Base-by-base conservation (phyloP, 2,797 vertebrate species). In the Falco rusticolus region DNA sequence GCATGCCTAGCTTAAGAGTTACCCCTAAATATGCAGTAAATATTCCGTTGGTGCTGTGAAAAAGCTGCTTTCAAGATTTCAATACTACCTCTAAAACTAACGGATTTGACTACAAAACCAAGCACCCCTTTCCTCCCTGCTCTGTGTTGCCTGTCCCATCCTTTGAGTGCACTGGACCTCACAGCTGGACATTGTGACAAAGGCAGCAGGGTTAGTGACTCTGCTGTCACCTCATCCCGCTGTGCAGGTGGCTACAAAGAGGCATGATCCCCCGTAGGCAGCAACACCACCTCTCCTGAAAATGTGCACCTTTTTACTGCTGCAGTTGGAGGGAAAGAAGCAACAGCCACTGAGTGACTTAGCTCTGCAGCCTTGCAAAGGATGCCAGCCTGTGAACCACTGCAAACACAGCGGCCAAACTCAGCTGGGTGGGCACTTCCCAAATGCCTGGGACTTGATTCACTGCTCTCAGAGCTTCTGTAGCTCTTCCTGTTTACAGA, bases 101-200 rank as follows among this genome's bases (percentile, higher is more conserved):
- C 34, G 60, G 29, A 31, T 84, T 59, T 85, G 15, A 34, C 24
- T 59, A 20, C 15, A 54, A 39, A 50, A 71, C 33, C 4, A 11
- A 43, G 18, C 2, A 14, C 18, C 10, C 13, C 6, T 77, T 70
- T 89, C 25, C 25, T 70, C 41, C 39, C 59, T 82, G 33, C 17
- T 11, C 39, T 37, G 22, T 51, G 83, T 89, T 28, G 7, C 39
- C 41, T 33, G 16, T 53, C 48, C 56, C 41, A 60, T 60, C 71
- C 22, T 75, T 48, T 37, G 14, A 74, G 37, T 11, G 25, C n/a
- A 3, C 22, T 26, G 71, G 33, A 50, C 20, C 18, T 83, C 2
- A 0, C 0, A 0, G 18, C 14, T 89, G 57, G 57, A 71, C 87
- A 14, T 3, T 37, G 48, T 37, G 41, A 9, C 45, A 33, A 61